Conservation (phyloP, 2,797 vertebrate genomes). For the Hirundo rustica region DNA sequence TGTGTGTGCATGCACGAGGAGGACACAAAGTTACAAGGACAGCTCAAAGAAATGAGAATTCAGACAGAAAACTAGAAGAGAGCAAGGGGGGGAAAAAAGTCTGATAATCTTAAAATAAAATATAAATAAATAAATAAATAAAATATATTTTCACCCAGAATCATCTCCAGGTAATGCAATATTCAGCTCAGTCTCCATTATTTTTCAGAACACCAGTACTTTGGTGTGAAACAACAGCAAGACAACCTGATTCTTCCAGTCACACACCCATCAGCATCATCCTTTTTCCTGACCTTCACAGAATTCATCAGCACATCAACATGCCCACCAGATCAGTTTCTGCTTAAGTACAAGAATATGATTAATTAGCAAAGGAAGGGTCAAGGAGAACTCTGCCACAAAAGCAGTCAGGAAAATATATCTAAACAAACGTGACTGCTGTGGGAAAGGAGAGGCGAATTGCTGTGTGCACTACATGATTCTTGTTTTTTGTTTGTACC, state of each 20-base stretch:
- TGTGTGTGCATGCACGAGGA: rapidly evolving
- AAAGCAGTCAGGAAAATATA: not conserved
- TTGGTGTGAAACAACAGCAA: not conserved
- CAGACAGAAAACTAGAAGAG: not conserved
- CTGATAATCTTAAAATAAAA: not conserved
- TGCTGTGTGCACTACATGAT: not conserved
- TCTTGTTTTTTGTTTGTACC: not conserved
- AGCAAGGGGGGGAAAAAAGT: not conserved
- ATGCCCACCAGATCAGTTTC: not conserved
- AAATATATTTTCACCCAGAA: not conserved
- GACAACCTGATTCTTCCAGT: not conserved
- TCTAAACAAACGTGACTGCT: not conserved
- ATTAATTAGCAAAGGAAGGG: not conserved
- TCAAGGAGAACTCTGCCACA: not conserved
- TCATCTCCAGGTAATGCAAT: not conserved
- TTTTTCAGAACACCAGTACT: not conserved
- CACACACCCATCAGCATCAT: not conserved
- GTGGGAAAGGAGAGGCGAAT: not conserved
- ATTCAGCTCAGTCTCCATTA: not conserved
- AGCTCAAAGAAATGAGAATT: not conserved
- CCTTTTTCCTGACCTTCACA: not conserved
- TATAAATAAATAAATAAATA: not conserved
- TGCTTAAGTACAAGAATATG: not conserved
- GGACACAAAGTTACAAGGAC: not conserved
- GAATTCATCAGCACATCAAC: not conserved